phyloP scores from a whole-genome alignment of 1,140 invertebrate genomes.

The Megalopta genalis region DNA sequence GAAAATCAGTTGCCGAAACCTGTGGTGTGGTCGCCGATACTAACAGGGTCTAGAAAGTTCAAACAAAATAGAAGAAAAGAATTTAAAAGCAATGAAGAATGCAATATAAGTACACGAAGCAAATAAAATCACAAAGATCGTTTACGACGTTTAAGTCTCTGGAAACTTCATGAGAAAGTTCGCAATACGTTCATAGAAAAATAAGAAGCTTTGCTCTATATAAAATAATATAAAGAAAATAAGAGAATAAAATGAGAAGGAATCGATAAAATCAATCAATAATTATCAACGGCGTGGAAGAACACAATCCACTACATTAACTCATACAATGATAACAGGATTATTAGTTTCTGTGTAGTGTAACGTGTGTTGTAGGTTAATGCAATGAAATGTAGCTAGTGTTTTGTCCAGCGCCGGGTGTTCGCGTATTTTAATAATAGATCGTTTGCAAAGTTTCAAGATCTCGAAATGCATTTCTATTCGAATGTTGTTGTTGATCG shows the following conservation, averaged over 20 bases:
- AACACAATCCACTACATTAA: constrained; percentile 37
- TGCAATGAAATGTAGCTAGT: constrained; percentile 10
- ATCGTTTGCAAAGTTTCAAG: not conserved
- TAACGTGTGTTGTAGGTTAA: constrained; percentile 28
- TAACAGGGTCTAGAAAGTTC: not conserved
- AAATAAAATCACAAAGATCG: constrained; percentile 33
- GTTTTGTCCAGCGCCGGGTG: constrained; percentile 4
- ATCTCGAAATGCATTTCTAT: not conserved
- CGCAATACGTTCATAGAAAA: constrained; percentile 43
- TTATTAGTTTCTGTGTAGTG: constrained; percentile 37
- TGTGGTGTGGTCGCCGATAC: too few species aligned
- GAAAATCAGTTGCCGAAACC: not conserved
- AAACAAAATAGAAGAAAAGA: not conserved
- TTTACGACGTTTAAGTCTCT: constrained; percentile 43
- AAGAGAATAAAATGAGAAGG: not conserved
- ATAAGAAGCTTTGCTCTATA: constrained; percentile 37
- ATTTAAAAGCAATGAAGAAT: not conserved
- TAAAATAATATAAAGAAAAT: constrained; percentile 6
- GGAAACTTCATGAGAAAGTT: constrained; percentile 39
- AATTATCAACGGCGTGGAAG: constrained; percentile 4
- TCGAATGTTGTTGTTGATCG: constrained; percentile 19
- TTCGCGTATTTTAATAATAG: not conserved
- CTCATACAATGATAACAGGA: constrained; percentile 34
- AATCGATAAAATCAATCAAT: constrained; percentile 13
- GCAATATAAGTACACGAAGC: constrained; percentile 22